Evolutionary conservation across 2,888 invertebrate genomes (phyloP), one percentile per base, ranked within the genome.

Genomic region (Pecten maximus): DNA sequence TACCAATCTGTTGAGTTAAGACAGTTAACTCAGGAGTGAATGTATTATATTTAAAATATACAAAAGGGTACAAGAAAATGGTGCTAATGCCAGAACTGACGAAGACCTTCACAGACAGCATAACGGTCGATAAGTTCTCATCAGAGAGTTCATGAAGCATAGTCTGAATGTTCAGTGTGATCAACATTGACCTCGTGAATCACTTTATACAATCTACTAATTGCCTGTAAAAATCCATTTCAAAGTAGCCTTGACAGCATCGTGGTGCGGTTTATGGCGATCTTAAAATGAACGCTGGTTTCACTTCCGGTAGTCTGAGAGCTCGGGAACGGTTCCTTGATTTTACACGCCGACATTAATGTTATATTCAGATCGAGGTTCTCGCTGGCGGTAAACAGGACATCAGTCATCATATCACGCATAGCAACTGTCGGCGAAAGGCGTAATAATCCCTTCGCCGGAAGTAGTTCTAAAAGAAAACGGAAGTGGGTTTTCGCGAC

Each of bases 381-480:
- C 74, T 2, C 74, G 28, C 10, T 74, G 74, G 74, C 74, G 12
- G 74, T 74, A 74, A 74, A 74, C 74, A 28, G 28, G 60, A 28
- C n/a, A 60, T 60, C 28, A 28, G 60, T 35, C 74, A 12, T 74
- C 74, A 74, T 6, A 28, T 19, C 74, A 74, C 74, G 74, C 74
- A 74, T 74, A 35, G 74, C 74, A 74, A 74, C 74, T 74, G 74
- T 74, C 74, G 74, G 8, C 74, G 74, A 35, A 74, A 28, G 74
- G 74, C 74, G 74, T 74, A 74, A 74, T 74, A 74, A 74, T 74
- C 74, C 74, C 35, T 28, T 10, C 74, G 35, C 35, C 28, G 74
- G 74, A 74, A 74, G 74, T 74, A 8, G 28, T 6, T 23, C 74
- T 74, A 74, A 74, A 74, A 74, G 74, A 74, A 74, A 74, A 74